phyloP scores from a whole-genome alignment of 1,140 invertebrate genomes.

The Caenorhabditis brenneri region DNA sequence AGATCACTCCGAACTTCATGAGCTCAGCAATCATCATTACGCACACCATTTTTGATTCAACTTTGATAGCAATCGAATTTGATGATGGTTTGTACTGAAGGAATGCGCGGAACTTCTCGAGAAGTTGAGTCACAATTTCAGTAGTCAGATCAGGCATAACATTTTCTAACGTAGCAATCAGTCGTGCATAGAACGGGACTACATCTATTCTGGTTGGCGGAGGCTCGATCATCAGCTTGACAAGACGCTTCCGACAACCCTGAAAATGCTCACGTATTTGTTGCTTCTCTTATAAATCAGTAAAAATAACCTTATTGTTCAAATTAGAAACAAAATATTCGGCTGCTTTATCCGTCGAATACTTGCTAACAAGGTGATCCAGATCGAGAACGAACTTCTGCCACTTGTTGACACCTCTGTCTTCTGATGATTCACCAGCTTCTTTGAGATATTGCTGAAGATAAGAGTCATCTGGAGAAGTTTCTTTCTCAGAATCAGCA shows the following conservation, averaged over 20 bases:
- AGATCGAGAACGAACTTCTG: conserved; percentile 45
- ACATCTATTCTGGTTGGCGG: conserved; percentile 43
- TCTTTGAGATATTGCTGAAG: not conserved
- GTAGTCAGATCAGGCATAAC: conserved; percentile 53
- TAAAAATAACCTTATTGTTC: conserved; percentile 47
- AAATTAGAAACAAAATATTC: conserved; percentile 53
- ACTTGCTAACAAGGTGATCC: conserved; percentile 53
- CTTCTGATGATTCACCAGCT: not conserved
- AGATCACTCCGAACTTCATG: conserved; percentile 54
- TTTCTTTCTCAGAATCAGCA: not conserved
- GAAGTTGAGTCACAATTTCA: conserved; percentile 47
- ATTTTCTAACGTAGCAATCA: conserved; percentile 51
- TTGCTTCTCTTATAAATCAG: not conserved
- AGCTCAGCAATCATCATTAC: conserved; percentile 21
- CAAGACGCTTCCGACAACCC: conserved; percentile 44
- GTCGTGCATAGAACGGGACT: conserved; percentile 56
- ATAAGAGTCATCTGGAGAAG: not conserved
- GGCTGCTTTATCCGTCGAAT: conserved; percentile 52
- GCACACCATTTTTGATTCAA: conserved; percentile 14
- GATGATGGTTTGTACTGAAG: not conserved
- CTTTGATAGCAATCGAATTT: not conserved
- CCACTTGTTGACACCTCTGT: conserved; percentile 17
- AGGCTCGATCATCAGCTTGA: conserved; percentile 25
- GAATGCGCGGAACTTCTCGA: conserved; percentile 43
- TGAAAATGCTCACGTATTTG: conserved; percentile 36